Evolutionary conservation across 2,888 invertebrate genomes (phyloP).

Genomic region (Spodoptera littoralis): DNA sequence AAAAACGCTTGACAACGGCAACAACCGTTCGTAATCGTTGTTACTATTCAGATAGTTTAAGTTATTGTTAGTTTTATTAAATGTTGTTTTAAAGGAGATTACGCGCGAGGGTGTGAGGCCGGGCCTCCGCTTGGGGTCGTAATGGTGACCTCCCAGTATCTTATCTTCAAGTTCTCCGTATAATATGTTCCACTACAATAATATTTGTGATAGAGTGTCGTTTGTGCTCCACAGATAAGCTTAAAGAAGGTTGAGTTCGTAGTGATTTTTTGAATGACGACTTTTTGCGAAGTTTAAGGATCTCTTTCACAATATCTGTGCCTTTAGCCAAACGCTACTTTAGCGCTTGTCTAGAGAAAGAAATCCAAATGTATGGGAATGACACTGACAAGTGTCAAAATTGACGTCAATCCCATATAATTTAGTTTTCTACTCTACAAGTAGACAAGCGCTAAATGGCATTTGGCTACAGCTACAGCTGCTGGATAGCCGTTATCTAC

Average conservation of each 20-base stretch:
- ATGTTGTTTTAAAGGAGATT: slow-evolving; percentile 26
- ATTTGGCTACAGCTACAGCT: too few relatives aligned
- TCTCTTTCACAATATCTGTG: too few relatives aligned
- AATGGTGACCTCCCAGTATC: slow-evolving; percentile 27
- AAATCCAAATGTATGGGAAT: too few relatives aligned
- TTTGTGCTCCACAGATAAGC: slow-evolving; percentile 1
- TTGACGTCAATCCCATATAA: too few relatives aligned
- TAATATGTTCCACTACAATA: slow-evolving; percentile 22
- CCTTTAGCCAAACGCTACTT: too few relatives aligned
- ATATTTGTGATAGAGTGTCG: slow-evolving; percentile 32
- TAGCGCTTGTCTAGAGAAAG: too few relatives aligned
- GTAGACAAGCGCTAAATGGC: too few relatives aligned
- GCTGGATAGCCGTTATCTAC: too few relatives aligned
- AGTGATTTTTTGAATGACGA: neutral
- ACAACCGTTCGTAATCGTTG: slow-evolving; percentile 12
- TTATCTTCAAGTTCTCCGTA: slow-evolving; percentile 43
- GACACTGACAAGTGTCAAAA: too few relatives aligned
- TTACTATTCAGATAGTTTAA: slow-evolving; percentile 24
- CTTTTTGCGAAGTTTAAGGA: neutral
- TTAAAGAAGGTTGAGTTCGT: slow-evolving; percentile 19
- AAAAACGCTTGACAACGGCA: slow-evolving; percentile 2
- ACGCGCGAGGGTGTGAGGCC: slow-evolving; percentile 54
- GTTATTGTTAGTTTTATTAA: slow-evolving; percentile 8
- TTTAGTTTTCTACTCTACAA: too few relatives aligned
- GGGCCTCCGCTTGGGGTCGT: slow-evolving; percentile 52